Percentiles rank a stretch among this genome's conserved stretches.
These are phyloP conservation scores for Notothenia rossii DNA, from an alignment of 2,113 vertebrate species.

Conservation along the genomic window DNA sequence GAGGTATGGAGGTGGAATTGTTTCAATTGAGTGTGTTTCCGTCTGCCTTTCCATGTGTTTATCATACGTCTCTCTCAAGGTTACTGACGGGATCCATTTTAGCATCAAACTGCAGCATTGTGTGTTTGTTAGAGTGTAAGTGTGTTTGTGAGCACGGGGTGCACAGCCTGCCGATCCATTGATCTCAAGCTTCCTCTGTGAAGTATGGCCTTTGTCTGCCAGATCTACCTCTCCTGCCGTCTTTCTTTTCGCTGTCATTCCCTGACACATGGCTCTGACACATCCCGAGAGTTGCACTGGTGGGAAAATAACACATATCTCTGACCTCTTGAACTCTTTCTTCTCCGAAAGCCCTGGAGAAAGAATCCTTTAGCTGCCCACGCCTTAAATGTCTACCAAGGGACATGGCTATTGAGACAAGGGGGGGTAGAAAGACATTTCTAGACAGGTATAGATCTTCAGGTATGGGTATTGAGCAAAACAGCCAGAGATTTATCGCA, in stretches of 20 bases:
- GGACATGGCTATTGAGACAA: conserved; percentile 74
- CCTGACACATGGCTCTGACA: conserved; percentile 80
- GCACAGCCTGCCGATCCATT: conserved; percentile 73
- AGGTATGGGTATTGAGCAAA: conserved; percentile 78
- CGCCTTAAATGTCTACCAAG: conserved; percentile 78
- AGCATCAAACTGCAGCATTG: conserved; percentile 52
- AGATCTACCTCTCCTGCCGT: conserved; percentile 71
- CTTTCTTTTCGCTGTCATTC: conserved; percentile 79
- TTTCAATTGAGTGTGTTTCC: conserved; percentile 49
- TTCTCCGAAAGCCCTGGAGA: conserved; percentile 75
- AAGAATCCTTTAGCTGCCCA: conserved; percentile 77
- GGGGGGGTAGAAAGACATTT: conserved; percentile 65
- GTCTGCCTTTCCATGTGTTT: conserved; percentile 34
- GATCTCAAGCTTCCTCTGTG: conserved; percentile 76
- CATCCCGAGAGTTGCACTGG: conserved; percentile 73
- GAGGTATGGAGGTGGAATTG: conserved; percentile 52
- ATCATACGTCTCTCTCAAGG: conserved; percentile 56
- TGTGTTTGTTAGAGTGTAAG: conserved; percentile 17
- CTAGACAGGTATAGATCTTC: conserved; percentile 80
- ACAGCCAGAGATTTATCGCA: conserved; percentile 77
- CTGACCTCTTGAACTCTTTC: conserved; percentile 82
- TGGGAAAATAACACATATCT: conserved; percentile 79
- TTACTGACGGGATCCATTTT: conserved; percentile 55
- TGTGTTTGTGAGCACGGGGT: conserved; percentile 26
- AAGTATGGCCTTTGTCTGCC: conserved; percentile 80